Base-by-base conservation (phyloP, 2,113 vertebrate genomes). In the Thunnus thynnus region DNA sequence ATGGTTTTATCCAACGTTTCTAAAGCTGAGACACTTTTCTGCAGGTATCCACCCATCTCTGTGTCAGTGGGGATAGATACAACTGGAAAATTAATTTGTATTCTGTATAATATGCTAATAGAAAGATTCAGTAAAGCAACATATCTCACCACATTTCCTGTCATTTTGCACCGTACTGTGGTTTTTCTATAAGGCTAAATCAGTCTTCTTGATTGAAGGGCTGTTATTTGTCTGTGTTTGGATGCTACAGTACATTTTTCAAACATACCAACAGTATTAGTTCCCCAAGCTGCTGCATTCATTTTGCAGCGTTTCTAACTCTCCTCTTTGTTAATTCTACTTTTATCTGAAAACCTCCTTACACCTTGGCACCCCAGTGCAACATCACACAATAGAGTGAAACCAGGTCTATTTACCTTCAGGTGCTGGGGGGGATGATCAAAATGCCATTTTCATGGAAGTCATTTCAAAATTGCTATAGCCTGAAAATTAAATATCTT, bases 401-500 rank as follows among this genome's bases (percentile, higher is more conserved):
- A 30, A 68, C 72, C 52, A 55, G 63, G 64, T 60, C 44, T 73
- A 63, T 83, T 86, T 73, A 61, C 61, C 64, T 50, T 30, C 70
- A 60, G 61, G 56, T 70, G 47, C 55, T 20, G 18, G 14, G 30
- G 41, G 44, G 17, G 32, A 66, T 74, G 62, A 84, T 86, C 66
- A 77, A 85, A 82, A 80, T 70, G 52, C 48, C 32, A 69, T 52
- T 84, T 76, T 65, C 48, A 58, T 47, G 61, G 16, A 61, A 72
- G 72, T 56, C 54, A 76, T 81, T 78, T 54, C 27, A 63, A 70
- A 86, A 82, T 36, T 76, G 48, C 58, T 60, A 25, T n/a, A 54
- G 72, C 78, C 72, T 68, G 60, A 50, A 85, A 88, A 88, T 81
- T 64, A 83, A 87, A 88, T 75, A 79, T 82, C 76, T 90, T 91